Percentiles rank a stretch among this genome's conserved stretches.
Evolutionary conservation across 2,888 invertebrate species (phyloP).

Genomic region (Aproaerema taeniolella): DNA sequence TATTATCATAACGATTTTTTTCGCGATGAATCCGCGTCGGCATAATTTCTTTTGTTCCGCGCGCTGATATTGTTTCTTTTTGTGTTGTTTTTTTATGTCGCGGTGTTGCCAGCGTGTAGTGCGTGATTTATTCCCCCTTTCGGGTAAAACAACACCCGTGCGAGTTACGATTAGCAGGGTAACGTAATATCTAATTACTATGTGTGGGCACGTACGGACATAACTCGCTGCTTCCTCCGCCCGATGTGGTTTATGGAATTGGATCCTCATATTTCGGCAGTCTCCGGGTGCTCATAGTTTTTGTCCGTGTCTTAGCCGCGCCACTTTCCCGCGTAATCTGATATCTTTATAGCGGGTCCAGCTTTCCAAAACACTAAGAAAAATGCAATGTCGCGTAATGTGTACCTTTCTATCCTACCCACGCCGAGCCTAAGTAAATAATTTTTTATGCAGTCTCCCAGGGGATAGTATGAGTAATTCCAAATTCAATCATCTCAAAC

Average conservation of each 20-base stretch:
- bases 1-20: conserved; percentile 75
- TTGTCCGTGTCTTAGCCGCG: conserved; percentile 53
- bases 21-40: conserved; percentile 62
- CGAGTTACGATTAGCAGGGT: conserved; percentile 73
- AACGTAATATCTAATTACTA: conserved; percentile 76
- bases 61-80: conserved; percentile 68
- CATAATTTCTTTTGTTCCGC: conserved; percentile 75
- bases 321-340: conserved; percentile 55
- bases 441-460: conserved; percentile 47
- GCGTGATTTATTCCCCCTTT: conserved; percentile 72
- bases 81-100: conserved; percentile 57
- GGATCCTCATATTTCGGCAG: conserved; percentile 75
- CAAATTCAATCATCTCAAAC: conserved; percentile 75
- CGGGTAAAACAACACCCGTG: conserved; percentile 74
- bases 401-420: too few species aligned
- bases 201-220: conserved; percentile 71
- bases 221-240: conserved; percentile 71
- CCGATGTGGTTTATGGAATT: conserved; percentile 76
- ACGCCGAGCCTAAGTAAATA: conserved; percentile 40
- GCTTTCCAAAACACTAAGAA: conserved; percentile 36
- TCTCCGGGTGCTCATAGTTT: conserved; percentile 64
- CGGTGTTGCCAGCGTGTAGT: conserved; percentile 53
- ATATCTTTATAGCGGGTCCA: conserved; percentile 47
- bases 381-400: conserved; percentile 34
- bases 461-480: conserved; percentile 61